Percentiles rank a stretch among this genome's conserved stretches.
Conservation (phyloP, 1,140 invertebrate genomes). For the Mya arenaria region DNA sequence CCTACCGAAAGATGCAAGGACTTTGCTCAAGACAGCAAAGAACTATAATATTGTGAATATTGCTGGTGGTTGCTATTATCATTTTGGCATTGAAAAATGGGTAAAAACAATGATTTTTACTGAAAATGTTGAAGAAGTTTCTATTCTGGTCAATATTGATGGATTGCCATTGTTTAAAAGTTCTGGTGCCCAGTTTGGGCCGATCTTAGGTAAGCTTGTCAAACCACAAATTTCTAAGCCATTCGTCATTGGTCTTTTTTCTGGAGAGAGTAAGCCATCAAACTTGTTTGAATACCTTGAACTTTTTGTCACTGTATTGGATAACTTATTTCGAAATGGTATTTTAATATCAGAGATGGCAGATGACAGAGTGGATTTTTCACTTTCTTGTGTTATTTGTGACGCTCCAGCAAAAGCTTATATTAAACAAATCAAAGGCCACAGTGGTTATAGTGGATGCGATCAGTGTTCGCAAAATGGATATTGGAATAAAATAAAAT, state of each 20-base stretch:
- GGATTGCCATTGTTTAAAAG: constrained; percentile 43
- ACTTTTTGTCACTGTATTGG: constrained; percentile 41
- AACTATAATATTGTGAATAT: constrained; percentile 22
- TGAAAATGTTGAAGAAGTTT: background rate
- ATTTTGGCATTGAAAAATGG: constrained; percentile 54
- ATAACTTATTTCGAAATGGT: constrained; percentile 24
- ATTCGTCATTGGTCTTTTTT: constrained; percentile 50
- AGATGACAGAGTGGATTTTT: background rate
- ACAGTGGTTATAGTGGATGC: constrained; percentile 77
- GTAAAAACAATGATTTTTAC: background rate
- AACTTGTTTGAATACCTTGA: constrained; percentile 4
- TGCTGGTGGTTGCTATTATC: constrained; percentile 53
- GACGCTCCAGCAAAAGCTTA: constrained; percentile 80
- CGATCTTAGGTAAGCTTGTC: constrained; percentile 15
- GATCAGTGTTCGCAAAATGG: constrained; percentile 72
- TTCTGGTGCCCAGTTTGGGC: background rate
- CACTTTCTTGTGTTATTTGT: constrained; percentile 67
- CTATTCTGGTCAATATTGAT: constrained; percentile 50
- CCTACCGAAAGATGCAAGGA: constrained; percentile 58
- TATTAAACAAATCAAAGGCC: constrained; percentile 75
- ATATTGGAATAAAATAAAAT: constrained; percentile 50
- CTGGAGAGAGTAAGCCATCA: constrained; percentile 35
- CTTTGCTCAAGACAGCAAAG: constrained; percentile 44
- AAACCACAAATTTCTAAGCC: background rate
- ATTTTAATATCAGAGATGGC: background rate